phyloP scores from a whole-genome alignment of 2,888 invertebrate genomes.

The Oconnorella tubifera region DNA sequence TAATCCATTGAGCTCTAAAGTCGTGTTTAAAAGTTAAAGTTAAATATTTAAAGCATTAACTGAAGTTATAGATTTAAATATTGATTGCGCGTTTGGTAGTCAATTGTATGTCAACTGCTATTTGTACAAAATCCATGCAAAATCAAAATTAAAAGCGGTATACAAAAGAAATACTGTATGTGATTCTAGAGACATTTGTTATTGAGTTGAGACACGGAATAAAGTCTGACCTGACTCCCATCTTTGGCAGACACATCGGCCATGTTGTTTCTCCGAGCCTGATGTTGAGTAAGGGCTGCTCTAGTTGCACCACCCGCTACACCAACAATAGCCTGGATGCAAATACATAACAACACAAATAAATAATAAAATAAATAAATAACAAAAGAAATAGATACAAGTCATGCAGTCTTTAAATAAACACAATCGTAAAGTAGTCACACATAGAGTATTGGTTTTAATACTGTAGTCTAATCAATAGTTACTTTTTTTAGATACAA shows the following conservation, averaged over 20 bases:
- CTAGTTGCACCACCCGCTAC: constrained; percentile 82
- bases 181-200: background rate
- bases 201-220: constrained; percentile 4
- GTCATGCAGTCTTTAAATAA: background rate
- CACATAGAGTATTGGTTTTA: background rate
- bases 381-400: no score
- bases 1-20: no score
- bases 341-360: background rate
- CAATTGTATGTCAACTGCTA: no score
- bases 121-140: background rate
- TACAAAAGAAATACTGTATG: background rate
- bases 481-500: no score
- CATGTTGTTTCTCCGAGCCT: constrained; percentile 80
- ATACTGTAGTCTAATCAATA: no score
- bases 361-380: background rate
- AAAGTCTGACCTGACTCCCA: constrained; percentile 71
- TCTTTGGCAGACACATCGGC: constrained; percentile 87
- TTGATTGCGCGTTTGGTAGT: no score
- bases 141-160: no score
- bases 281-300: constrained; percentile 81
- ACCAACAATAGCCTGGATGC: constrained; percentile 78
- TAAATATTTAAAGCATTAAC: no score
- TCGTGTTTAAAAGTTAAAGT: no score
- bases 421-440: background rate
- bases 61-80: no score